A percentile compares a stretch with the other conserved stretches of the same genome.
phyloP scores from a whole-genome alignment of 2,797 vertebrate species.

The Enteromius trimaculatus region DNA sequence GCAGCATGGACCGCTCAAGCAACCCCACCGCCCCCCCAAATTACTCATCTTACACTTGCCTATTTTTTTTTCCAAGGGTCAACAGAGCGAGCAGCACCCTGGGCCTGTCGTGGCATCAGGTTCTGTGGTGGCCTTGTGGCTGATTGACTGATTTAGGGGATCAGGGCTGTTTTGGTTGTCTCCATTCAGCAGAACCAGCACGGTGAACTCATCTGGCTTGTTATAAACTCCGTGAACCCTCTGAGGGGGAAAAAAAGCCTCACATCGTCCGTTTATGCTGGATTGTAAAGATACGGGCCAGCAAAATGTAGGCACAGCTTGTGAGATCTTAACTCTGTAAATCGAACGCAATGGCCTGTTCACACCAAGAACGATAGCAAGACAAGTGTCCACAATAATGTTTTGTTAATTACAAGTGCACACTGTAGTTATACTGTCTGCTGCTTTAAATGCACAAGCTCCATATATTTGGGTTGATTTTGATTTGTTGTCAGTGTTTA shows the following conservation, averaged over 20 bases:
- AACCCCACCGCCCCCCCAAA: slow-evolving; percentile 6
- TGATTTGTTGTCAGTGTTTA: background rate
- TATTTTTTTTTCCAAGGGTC: slow-evolving; percentile 46
- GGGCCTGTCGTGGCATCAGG: slow-evolving; percentile 31
- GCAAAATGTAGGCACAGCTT: background rate
- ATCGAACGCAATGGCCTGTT: background rate
- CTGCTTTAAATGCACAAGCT: background rate
- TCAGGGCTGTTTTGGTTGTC: slow-evolving; percentile 37
- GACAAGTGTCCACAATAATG: background rate
- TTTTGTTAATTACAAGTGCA: background rate
- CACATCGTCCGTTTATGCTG: slow-evolving; percentile 29
- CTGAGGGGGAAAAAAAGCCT: slow-evolving; percentile 13
- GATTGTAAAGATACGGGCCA: background rate
- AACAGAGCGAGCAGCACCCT: slow-evolving; percentile 35
- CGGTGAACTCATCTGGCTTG: slow-evolving; percentile 18
- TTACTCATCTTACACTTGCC: slow-evolving; percentile 29
- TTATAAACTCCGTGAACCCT: slow-evolving; percentile 18
- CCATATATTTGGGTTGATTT: background rate
- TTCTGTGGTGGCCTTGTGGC: slow-evolving; percentile 20
- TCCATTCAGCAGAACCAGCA: slow-evolving; percentile 17
- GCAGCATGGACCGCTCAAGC: background rate
- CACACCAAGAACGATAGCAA: background rate
- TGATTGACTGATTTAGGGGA: slow-evolving; percentile 36
- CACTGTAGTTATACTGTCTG: background rate
- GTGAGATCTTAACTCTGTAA: background rate